These are phyloP conservation scores for Tetrapedia diversipes DNA, from an alignment of 2,888 invertebrate species.

Conservation along the genomic window DNA sequence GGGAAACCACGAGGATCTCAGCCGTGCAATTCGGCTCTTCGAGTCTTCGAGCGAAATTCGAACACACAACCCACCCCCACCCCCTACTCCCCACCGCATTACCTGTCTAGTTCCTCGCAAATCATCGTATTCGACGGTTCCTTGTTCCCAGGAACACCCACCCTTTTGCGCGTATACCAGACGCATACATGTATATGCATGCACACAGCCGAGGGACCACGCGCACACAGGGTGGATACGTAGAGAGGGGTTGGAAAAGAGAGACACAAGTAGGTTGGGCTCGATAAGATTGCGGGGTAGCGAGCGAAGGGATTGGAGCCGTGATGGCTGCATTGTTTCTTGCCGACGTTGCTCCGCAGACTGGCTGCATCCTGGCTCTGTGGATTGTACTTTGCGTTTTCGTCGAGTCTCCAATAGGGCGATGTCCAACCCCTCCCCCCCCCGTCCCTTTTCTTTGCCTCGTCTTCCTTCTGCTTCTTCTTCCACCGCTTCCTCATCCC, in stretches of 20 bases:
- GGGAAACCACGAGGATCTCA: slow-evolving; percentile 17
- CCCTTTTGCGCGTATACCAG: neutral
- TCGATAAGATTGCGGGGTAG: slow-evolving; percentile 73
- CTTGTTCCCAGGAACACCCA: slow-evolving; percentile 15
- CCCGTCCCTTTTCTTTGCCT: slow-evolving; percentile 21
- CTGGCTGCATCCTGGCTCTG: slow-evolving; percentile 69
- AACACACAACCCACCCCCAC: too few species aligned
- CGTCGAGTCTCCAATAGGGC: slow-evolving; percentile 70
- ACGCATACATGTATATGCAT: neutral
- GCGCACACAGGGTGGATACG: slow-evolving; percentile 8
- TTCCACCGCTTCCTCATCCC: neutral
- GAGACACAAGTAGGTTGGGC: slow-evolving; percentile 64
- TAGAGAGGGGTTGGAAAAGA: slow-evolving; percentile 48
- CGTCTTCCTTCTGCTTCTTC: slow-evolving; percentile 18
- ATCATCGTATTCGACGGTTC: slow-evolving; percentile 55
- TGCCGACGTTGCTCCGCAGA: slow-evolving; percentile 76
- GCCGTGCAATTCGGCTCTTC: slow-evolving; percentile 36
- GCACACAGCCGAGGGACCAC: neutral
- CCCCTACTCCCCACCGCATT: too few species aligned
- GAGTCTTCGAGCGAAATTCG: slow-evolving; percentile 27
- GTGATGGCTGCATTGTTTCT: slow-evolving; percentile 78
- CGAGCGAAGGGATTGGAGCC: slow-evolving; percentile 72
- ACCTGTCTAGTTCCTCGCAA: slow-evolving; percentile 49
- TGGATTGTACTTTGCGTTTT: slow-evolving; percentile 76
- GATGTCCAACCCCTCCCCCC: slow-evolving; percentile 51